Percentiles rank a stretch among this genome's conserved stretches.
phyloP scores from a whole-genome alignment of 1,140 invertebrate species.

The Periplaneta americana region DNA sequence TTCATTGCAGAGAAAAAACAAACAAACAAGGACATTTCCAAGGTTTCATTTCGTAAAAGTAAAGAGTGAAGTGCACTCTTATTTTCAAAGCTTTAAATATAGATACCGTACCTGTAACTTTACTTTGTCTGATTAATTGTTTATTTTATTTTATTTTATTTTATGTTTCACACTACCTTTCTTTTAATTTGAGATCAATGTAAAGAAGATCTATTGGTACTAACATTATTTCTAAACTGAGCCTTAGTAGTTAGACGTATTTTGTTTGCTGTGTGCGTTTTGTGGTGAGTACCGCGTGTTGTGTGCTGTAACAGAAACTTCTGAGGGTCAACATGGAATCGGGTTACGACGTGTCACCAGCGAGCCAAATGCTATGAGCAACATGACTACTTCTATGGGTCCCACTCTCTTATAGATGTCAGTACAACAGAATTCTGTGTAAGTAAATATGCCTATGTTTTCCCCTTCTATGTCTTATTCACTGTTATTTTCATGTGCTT shows the following conservation, averaged over 20 bases:
- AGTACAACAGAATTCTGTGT: background rate
- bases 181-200: too few species aligned
- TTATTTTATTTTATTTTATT: too few species aligned
- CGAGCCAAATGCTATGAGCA: background rate
- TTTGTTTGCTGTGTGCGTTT: background rate
- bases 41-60: too few species aligned
- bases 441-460: background rate
- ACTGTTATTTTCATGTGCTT: background rate
- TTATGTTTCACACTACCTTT: too few species aligned
- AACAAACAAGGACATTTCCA: too few species aligned
- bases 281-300: background rate
- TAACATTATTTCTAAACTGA: background rate
- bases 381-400: background rate
- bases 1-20: too few species aligned
- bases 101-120: too few species aligned
- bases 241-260: background rate
- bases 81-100: too few species aligned
- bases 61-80: too few species aligned
- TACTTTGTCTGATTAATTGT: too few species aligned
- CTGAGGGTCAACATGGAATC: background rate
- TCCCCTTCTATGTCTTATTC: background rate
- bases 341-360: background rate
- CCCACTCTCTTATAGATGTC: background rate
- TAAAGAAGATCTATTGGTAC: too few species aligned
- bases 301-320: background rate